Conservation (phyloP, 2,888 invertebrate species). For the Diarsia rubi region DNA sequence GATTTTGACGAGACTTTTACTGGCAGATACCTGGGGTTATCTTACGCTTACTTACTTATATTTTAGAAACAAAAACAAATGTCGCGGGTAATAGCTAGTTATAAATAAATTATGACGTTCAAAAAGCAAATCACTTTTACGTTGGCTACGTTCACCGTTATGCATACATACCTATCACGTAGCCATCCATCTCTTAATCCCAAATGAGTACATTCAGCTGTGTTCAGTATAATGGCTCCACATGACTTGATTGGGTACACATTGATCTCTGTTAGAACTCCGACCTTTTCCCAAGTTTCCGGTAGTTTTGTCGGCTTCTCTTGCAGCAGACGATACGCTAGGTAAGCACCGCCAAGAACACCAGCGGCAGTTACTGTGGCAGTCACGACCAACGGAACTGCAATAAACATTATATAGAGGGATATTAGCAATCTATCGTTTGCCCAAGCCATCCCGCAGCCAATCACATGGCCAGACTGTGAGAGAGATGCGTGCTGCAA, state of each 20-base stretch:
- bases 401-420: slow-evolving; percentile 39
- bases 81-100: no score
- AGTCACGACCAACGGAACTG: slow-evolving; percentile 74
- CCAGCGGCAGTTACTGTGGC: slow-evolving; percentile 78
- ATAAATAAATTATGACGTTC: background rate
- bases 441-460: background rate
- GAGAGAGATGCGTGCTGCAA: background rate
- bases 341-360: slow-evolving; percentile 79
- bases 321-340: slow-evolving; percentile 76
- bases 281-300: slow-evolving; percentile 90
- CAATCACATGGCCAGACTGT: background rate
- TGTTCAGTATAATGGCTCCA: slow-evolving; percentile 84
- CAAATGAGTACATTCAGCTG: slow-evolving; percentile 89
- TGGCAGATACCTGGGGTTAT: background rate
- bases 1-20: background rate
- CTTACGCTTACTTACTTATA: no score
- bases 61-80: background rate
- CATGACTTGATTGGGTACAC: slow-evolving; percentile 92
- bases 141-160: background rate
- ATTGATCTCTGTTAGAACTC: slow-evolving; percentile 89
- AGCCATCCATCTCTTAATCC: slow-evolving; percentile 90
- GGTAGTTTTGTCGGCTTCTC: slow-evolving; percentile 78
- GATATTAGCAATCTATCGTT: slow-evolving; percentile 10
- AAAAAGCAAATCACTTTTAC: background rate
- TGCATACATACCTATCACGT: slow-evolving; percentile 85